Evolutionary conservation across 1,140 invertebrate genomes (phyloP).

Genomic region (Dinothrombium tinctorium): DNA sequence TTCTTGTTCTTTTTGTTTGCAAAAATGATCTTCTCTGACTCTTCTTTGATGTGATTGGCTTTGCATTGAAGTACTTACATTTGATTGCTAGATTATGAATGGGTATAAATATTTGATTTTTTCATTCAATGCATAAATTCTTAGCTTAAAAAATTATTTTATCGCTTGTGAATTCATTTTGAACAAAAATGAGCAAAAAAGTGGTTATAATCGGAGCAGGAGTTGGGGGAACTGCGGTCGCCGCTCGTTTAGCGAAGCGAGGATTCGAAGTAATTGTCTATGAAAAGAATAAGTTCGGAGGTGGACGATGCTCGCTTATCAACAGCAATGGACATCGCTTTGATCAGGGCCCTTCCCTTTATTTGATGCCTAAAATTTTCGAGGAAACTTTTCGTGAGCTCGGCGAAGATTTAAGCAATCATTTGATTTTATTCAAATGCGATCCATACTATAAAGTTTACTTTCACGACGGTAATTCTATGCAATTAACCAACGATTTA

Average conservation of each 20-base stretch:
- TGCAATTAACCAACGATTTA: neutral
- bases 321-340: neutral
- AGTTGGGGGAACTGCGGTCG: neutral
- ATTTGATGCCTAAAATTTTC: neutral
- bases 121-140: no score
- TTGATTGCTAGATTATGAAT: no score
- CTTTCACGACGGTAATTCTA: slow-evolving; percentile 1
- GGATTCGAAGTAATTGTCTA: neutral
- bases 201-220: neutral
- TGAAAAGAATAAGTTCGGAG: neutral
- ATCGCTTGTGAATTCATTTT: no score
- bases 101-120: no score
- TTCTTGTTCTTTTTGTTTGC: no score
- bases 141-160: no score
- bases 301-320: slow-evolving; percentile 1
- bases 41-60: no score
- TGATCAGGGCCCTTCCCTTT: neutral
- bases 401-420: neutral
- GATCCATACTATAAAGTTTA: neutral
- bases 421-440: neutral
- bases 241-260: neutral
- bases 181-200: no score
- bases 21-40: no score
- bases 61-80: no score
- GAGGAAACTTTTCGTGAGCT: neutral